A percentile compares a stretch with the other conserved stretches of the same genome.
These are phyloP conservation scores for Drosophila emarginata DNA, from an alignment of 2,888 invertebrate species.

Conservation along the genomic window DNA sequence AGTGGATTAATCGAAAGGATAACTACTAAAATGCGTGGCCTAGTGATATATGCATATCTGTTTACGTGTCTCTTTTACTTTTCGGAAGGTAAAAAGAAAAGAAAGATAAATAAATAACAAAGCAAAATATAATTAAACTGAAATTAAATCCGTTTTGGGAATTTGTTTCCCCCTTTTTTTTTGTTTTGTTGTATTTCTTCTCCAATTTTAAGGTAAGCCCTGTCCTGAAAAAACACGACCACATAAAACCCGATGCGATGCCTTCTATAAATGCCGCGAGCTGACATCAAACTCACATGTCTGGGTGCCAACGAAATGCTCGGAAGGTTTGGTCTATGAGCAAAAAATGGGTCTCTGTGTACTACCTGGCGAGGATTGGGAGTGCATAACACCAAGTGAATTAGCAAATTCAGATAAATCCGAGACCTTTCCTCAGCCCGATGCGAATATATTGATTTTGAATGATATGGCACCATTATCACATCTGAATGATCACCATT, in stretches of 20 bases:
- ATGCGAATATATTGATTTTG: conserved; percentile 65
- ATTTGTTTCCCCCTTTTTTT: not conserved
- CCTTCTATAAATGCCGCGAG: conserved; percentile 80
- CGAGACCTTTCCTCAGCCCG: conserved; percentile 12
- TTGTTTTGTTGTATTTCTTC: not conserved
- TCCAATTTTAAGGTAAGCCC: conserved; percentile 72
- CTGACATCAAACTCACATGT: conserved; percentile 75
- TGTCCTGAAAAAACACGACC: conserved; percentile 80
- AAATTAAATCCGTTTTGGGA: not conserved
- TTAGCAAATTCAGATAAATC: conserved; percentile 20
- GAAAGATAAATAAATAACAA: not conserved
- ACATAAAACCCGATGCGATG: conserved; percentile 81
- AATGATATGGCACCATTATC: conserved; percentile 41
- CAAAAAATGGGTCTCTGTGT: conserved; percentile 80
- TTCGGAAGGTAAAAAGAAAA: conserved; percentile 77
- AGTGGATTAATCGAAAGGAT: conserved; percentile 50
- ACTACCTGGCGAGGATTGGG: conserved; percentile 82
- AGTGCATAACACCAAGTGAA: conserved; percentile 76
- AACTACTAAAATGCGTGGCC: conserved; percentile 51
- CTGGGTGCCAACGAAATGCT: conserved; percentile 81
- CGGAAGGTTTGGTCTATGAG: conserved; percentile 81
- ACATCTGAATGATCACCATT: not conserved
- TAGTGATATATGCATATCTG: conserved; percentile 57
- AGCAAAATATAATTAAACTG: not conserved
- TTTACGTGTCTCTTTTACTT: conserved; percentile 78